Percentiles rank a stretch among this genome's conserved stretches.
phyloP scores from a whole-genome alignment of 2,113 vertebrate species.

The Gorsachius goisagi region DNA sequence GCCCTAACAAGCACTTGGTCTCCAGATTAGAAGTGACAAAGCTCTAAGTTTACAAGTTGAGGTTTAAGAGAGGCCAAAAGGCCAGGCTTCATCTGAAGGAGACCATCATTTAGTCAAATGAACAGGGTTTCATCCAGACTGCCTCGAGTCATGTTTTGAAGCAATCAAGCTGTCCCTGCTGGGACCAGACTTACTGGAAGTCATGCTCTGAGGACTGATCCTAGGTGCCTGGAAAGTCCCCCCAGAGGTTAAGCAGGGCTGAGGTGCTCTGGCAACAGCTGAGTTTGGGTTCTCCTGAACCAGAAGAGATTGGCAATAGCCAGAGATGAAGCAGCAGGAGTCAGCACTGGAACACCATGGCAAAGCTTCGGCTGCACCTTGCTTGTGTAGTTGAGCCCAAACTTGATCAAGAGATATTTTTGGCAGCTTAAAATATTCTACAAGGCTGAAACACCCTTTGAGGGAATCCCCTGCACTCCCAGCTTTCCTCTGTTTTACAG shows the following conservation, averaged over 20 bases:
- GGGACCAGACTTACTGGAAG: neutral
- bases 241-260: neutral
- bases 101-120: neutral
- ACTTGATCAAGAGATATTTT: neutral
- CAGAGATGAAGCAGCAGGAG: neutral
- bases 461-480: neutral
- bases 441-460: neutral
- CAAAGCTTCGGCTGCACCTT: neutral
- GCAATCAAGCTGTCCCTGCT: neutral
- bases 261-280: neutral
- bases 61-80: neutral
- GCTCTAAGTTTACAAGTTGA: neutral
- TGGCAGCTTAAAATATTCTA: neutral
- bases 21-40: neutral
- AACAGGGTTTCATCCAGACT: neutral
- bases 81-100: neutral
- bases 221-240: neutral
- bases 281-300: neutral
- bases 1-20: neutral
- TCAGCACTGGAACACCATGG: neutral
- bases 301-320: neutral
- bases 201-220: neutral
- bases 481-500: neutral
- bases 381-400: neutral
- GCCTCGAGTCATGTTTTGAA: neutral